A percentile compares a stretch with the other conserved stretches of the same genome.
phyloP scores from a whole-genome alignment of 2,888 invertebrate species.

The Strigamia maritima region DNA sequence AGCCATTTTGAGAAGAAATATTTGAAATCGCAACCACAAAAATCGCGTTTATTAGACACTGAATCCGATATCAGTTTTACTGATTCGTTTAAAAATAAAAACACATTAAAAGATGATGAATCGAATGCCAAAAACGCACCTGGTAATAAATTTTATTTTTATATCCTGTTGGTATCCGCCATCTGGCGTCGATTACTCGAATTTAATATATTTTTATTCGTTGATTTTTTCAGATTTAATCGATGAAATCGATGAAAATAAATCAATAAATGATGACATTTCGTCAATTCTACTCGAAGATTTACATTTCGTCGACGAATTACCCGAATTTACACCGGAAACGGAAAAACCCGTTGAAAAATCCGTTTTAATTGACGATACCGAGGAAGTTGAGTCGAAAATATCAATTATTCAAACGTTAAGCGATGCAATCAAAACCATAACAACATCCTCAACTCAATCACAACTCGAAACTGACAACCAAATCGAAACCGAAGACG shows the following conservation, averaged over 20 bases:
- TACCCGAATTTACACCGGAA: not conserved
- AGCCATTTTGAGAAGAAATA: not conserved
- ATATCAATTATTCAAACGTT: not conserved
- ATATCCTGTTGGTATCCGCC: not conserved
- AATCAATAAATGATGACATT: not conserved
- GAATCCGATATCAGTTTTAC: not conserved
- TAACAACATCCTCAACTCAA: not conserved
- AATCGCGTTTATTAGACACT: not conserved
- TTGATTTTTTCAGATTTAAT: not conserved
- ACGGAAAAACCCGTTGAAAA: not conserved
- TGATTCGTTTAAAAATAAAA: not conserved
- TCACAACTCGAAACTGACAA: not conserved
- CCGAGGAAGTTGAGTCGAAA: not conserved
- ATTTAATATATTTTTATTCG: not conserved
- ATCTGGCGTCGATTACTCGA: not conserved
- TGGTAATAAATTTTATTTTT: not conserved
- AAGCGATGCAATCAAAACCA: not conserved
- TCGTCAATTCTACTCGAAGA: not conserved
- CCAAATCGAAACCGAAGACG: not conserved
- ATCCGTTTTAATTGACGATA: not conserved
- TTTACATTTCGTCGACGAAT: not conserved
- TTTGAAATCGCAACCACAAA: conserved; percentile 10
- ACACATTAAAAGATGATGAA: not conserved
- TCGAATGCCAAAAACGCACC: not conserved
- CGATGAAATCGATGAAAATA: not conserved